Base-by-base conservation (phyloP, 2,888 invertebrate species). In the Chrysopilus asiliformis region DNA sequence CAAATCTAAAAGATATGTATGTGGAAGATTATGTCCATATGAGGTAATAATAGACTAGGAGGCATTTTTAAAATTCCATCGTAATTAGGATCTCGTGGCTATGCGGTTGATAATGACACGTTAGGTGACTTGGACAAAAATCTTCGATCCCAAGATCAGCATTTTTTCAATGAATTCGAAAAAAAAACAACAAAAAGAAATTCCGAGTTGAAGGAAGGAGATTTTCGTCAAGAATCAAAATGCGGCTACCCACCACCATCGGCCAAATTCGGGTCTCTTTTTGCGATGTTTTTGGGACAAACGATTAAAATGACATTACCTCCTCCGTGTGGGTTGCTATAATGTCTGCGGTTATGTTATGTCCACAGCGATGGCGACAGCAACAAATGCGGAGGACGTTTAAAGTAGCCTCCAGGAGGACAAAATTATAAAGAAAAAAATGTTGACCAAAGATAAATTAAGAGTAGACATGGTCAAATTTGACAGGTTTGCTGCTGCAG, bases 81-180 rank as follows among this genome's bases (percentile, higher is more conserved):
- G 41, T 47, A 47, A 47, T 47, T 45, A 47, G 45, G 42, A 47
- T 45, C 47, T 47, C 47, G 47, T 47, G 47, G 45, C 47, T 40
- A 30, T 43, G 42, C 42, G 39, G 28, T 38, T 42, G 45, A 44
- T 47, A 47, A 47, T 47, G 44, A 44, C 44, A 47, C 40, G 44
- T 44, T 44, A 42, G 40, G 44, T 36, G 35, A 36, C 40, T 31
- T 30, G 19, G n/a, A n/a, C n/a, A n/a, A n/a, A n/a, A n/a, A n/a
- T n/a, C n/a, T n/a, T n/a, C n/a, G n/a, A n/a, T n/a, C n/a, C n/a
- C n/a, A n/a, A n/a, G n/a, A n/a, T n/a, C n/a, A n/a, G n/a, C n/a
- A n/a, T n/a, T n/a, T n/a, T n/a, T n/a, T n/a, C n/a, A n/a, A n/a
- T n/a, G n/a, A n/a, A n/a, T n/a, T n/a, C n/a, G n/a, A n/a, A n/a